Percentiles rank a stretch among this genome's conserved stretches.
These are phyloP conservation scores for Pegoplata infirma DNA, from an alignment of 2,888 invertebrate species.

Conservation along the genomic window DNA sequence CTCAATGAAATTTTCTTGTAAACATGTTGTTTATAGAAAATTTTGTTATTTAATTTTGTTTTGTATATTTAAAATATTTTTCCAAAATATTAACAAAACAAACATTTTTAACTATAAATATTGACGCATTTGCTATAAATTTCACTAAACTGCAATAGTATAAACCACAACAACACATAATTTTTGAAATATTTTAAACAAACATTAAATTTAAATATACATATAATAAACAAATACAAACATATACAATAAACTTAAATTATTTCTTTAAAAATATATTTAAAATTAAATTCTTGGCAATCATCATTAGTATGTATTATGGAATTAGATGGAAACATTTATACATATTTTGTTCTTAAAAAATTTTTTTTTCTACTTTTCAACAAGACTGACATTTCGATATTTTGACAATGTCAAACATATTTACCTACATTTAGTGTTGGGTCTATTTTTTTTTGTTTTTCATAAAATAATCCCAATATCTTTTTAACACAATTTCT, in stretches of 20 bases:
- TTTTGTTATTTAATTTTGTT: not conserved
- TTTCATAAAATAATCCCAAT: not conserved
- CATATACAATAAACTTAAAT: not conserved
- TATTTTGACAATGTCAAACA: slow-evolving; percentile 41
- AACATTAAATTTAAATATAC: not conserved
- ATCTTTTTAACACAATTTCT: not conserved
- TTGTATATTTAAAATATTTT: not conserved
- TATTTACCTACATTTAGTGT: not conserved
- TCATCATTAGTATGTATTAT: not conserved
- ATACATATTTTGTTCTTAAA: not conserved
- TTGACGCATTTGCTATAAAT: not conserved
- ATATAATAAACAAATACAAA: not conserved
- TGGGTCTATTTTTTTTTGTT: not conserved
- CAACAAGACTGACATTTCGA: slow-evolving; percentile 24
- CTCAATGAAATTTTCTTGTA: not conserved
- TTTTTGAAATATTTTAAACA: not conserved
- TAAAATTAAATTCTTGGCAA: not conserved
- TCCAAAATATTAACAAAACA: too few relatives aligned
- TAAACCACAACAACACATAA: not conserved
- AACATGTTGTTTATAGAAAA: not conserved
- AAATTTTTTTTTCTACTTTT: not conserved
- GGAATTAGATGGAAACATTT: not conserved
- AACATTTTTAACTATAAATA: not conserved
- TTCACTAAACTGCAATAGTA: not conserved
- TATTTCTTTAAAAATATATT: not conserved